Conservation (phyloP, 37 sponge, comb jelly and placozoan genomes). For the Haliclona indistincta region DNA sequence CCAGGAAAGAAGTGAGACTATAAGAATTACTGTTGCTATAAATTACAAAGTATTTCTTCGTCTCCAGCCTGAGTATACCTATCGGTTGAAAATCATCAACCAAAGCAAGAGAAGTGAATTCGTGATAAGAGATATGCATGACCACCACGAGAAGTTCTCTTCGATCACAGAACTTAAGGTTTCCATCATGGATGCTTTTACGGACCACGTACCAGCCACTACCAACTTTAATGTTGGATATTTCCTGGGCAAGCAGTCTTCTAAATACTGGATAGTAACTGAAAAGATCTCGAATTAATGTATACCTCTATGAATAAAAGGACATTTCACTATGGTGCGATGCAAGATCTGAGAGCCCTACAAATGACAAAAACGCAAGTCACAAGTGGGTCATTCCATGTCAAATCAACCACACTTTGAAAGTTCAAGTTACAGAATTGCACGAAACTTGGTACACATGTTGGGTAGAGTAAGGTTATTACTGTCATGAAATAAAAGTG, state of each 20-base stretch:
- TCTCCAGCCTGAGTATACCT: no score
- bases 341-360: no score
- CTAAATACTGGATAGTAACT: neutral
- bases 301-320: neutral
- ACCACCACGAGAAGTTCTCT: neutral
- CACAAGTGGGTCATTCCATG: no score
- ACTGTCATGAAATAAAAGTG: no score
- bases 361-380: neutral
- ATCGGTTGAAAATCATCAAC: slow-evolving; percentile 7
- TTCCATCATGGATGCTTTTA: neutral
- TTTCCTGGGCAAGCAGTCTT: neutral
- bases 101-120: slow-evolving; percentile 13
- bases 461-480: no score
- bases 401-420: no score
- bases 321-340: neutral
- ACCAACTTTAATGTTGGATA: slow-evolving; percentile 8
- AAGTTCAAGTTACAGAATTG: no score
- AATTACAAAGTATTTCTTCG: no score
- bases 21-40: no score
- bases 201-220: neutral
- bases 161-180: slow-evolving; percentile 1
- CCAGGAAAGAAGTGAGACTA: no score
- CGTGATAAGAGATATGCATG: neutral
- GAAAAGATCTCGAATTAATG: neutral
- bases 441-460: no score